Percentiles rank a stretch among this genome's conserved stretches.
Conservation (phyloP, 1,140 invertebrate species). For the Brachystomella parvula region DNA sequence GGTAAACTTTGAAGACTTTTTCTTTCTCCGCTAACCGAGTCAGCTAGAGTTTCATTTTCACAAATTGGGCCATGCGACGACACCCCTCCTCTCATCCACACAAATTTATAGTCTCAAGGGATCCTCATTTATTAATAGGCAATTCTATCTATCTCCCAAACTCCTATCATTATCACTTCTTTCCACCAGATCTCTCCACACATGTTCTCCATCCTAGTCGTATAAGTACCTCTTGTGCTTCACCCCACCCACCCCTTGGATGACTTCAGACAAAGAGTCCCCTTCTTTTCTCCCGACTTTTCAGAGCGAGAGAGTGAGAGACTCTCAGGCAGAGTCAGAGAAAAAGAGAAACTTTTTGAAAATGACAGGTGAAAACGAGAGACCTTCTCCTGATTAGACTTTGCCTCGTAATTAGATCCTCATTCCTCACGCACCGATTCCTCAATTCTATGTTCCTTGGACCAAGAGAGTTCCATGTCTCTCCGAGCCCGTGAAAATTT, state of each 20-base stretch:
- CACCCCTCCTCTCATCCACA: slow-evolving; percentile 27
- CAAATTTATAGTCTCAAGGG: slow-evolving; percentile 38
- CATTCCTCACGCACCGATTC: slow-evolving; percentile 8
- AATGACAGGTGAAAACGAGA: no score
- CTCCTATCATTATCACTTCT: slow-evolving; percentile 30
- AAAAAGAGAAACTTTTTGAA: no score
- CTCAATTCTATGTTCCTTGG: no score
- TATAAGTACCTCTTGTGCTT: no score
- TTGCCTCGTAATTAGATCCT: neutral
- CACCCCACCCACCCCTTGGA: no score
- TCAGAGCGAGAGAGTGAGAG: no score
- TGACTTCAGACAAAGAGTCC: no score
- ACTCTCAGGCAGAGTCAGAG: no score
- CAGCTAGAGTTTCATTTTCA: slow-evolving; percentile 34
- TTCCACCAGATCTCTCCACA: slow-evolving; percentile 31
- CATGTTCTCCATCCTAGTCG: slow-evolving; percentile 24
- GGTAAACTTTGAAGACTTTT: slow-evolving; percentile 37
- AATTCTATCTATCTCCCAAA: slow-evolving; percentile 32
- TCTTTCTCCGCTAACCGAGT: slow-evolving; percentile 29
- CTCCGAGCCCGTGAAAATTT: slow-evolving; percentile 39
- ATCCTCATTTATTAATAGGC: slow-evolving; percentile 40
- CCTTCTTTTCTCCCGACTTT: no score
- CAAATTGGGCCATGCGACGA: slow-evolving; percentile 36
- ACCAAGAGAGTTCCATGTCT: no score
- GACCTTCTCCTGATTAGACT: no score